Base-by-base conservation (phyloP, 1,140 invertebrate genomes). In the Drosophila truncata region DNA sequence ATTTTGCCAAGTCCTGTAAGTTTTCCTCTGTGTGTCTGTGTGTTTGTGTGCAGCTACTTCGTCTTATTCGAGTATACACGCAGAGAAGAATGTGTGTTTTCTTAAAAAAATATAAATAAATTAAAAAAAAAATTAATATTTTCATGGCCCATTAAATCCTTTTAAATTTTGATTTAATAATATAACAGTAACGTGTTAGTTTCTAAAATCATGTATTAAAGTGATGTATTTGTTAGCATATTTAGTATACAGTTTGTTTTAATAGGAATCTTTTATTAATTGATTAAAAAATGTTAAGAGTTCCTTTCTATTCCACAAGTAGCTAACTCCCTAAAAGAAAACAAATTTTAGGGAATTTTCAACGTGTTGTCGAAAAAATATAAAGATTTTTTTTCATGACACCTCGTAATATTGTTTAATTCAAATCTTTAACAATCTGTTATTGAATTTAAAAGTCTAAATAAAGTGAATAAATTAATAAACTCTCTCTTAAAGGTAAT, bases 51-150 rank as follows among this genome's bases (percentile, higher is more conserved):
- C 29, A 87, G 83, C 84, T 78, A 84, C 86, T 90, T 84, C 85
- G 85, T 90, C 85, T 90, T 91, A 80, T 91, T 90, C 74, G 82
- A 81, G 77, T 85, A 27, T 54, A 62, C 60, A 37, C 16, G 8
- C 1, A 9, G 20, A 52, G 47, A 31, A 50, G 18, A 29, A 13
- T 18, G 2, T 13, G 27, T 31, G 10, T 3, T 31, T 50, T 27
- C 4, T 16, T 0, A 47, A 4, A 3, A 2, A 13, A 14, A 23
- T n/a, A 18, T 6, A 2, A 13, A 6, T 14, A 13, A 16, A 25
- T 25, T 47, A 25, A 2, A 25, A 16, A 47, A 25, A 9, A 25
- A 25, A 9, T 10, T n/a, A n/a, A 10, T 16, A 9, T 9, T 16
- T 25, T 14, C 0, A 46, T 25, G 13, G 20, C 6, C 2, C 6